Percentiles rank a stretch among this genome's conserved stretches.
Evolutionary conservation across 2,113 vertebrate species (phyloP).

Genomic region (Sapayoa aenigma): DNA sequence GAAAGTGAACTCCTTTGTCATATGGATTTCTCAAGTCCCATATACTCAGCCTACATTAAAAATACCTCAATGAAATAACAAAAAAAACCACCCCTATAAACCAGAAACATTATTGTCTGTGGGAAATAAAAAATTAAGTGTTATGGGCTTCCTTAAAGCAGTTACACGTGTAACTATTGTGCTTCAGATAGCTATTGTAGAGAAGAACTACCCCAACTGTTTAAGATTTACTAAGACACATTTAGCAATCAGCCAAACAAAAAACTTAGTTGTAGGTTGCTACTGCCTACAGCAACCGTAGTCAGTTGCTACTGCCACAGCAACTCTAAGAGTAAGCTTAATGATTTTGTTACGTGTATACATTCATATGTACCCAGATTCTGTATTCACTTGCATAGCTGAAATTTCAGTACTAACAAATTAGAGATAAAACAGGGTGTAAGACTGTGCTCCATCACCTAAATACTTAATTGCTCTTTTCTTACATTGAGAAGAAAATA

Average conservation of each 20-base stretch:
- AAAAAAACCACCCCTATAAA: background rate
- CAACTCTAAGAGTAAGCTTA: background rate
- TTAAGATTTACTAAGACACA: background rate
- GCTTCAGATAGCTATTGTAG: background rate
- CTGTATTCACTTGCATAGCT: background rate
- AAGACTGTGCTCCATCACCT: background rate
- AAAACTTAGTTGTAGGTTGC: background rate
- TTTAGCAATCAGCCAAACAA: background rate
- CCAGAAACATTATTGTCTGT: background rate
- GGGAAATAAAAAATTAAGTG: background rate
- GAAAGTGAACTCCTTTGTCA: background rate
- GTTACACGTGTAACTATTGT: background rate
- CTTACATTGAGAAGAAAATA: slow-evolving; percentile 52
- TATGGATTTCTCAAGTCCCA: background rate
- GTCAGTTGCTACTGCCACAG: no score
- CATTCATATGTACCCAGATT: background rate
- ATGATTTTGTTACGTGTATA: background rate
- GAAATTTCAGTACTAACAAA: background rate
- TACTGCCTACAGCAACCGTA: background rate
- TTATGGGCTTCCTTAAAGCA: background rate
- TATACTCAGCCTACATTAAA: background rate
- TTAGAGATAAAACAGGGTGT: background rate
- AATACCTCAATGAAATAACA: background rate
- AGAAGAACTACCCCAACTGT: background rate
- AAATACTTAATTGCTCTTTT: slow-evolving; percentile 50